A percentile compares a stretch with the other conserved stretches of the same genome.
Evolutionary conservation across 2,113 vertebrate genomes (phyloP).

Genomic region (Seriola aureovittata): DNA sequence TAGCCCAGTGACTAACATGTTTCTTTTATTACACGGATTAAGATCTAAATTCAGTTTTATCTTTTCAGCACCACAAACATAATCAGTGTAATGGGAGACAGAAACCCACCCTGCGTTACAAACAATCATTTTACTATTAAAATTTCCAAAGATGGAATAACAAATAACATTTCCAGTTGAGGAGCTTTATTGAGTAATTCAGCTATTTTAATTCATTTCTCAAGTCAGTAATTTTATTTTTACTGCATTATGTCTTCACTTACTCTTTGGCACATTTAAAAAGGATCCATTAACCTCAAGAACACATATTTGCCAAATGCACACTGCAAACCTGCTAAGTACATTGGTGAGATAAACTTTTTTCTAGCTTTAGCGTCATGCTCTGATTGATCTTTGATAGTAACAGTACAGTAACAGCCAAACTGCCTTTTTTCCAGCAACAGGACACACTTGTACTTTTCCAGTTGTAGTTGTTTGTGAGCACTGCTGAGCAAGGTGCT

Average conservation of each 20-base stretch:
- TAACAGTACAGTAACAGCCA: neutral
- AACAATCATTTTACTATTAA: conserved; percentile 35
- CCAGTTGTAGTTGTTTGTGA: neutral
- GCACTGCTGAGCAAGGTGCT: neutral
- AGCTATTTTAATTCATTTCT: conserved; percentile 49
- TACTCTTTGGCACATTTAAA: conserved; percentile 35
- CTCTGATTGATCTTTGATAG: neutral
- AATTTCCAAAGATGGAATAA: conserved; percentile 40
- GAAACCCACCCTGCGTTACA: conserved; percentile 36
- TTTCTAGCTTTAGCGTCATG: neutral
- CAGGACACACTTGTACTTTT: neutral
- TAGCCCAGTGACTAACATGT: conserved; percentile 50
- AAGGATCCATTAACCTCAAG: conserved; percentile 14
- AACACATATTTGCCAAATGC: conserved; percentile 13
- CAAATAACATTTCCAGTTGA: conserved; percentile 42
- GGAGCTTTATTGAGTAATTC: conserved; percentile 26
- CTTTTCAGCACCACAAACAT: conserved; percentile 69
- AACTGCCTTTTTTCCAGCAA: neutral
- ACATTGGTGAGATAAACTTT: conserved; percentile 6
- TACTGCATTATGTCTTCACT: conserved; percentile 36
- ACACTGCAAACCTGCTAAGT: conserved; percentile 21
- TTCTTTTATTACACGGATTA: conserved; percentile 69
- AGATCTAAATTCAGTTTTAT: conserved; percentile 63
- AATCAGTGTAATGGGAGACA: conserved; percentile 68
- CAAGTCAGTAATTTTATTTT: conserved; percentile 51